These are phyloP conservation scores for Gallinago jamesoni DNA, from an alignment of 2,113 vertebrate genomes.

Conservation along the genomic window DNA sequence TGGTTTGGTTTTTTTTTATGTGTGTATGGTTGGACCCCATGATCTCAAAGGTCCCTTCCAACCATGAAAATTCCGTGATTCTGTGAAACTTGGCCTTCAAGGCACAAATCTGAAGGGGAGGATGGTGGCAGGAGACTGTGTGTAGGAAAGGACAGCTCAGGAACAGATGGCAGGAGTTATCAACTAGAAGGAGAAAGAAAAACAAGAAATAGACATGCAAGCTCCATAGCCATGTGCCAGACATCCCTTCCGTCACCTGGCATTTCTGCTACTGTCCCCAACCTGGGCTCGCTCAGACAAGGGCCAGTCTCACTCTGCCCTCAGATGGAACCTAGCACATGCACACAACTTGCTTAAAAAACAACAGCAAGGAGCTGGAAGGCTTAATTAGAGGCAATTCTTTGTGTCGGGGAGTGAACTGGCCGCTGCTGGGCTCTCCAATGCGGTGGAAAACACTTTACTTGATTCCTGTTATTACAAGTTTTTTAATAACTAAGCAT, in stretches of 20 bases:
- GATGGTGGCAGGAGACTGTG: conserved; percentile 2
- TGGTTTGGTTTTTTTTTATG: too few species aligned
- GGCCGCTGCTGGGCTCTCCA: neutral
- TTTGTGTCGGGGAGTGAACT: neutral
- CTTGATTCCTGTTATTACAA: neutral
- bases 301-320: neutral
- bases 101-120: neutral
- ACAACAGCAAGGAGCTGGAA: neutral
- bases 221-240: neutral
- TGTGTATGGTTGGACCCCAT: too few species aligned
- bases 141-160: conserved; percentile 12
- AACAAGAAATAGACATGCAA: neutral
- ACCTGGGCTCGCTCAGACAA: neutral
- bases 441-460: neutral
- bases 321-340: neutral
- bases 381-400: neutral
- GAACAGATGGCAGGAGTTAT: conserved; percentile 58
- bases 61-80: too few species aligned
- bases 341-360: neutral
- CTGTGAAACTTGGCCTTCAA: neutral
- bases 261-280: neutral
- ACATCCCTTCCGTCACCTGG: neutral
- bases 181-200: conserved; percentile 19
- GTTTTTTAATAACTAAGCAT: neutral
- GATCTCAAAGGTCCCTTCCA: too few species aligned